Percentiles rank a stretch among this genome's conserved stretches.
phyloP scores from a whole-genome alignment of 2,888 invertebrate species.

The Ophion slaviceki region DNA sequence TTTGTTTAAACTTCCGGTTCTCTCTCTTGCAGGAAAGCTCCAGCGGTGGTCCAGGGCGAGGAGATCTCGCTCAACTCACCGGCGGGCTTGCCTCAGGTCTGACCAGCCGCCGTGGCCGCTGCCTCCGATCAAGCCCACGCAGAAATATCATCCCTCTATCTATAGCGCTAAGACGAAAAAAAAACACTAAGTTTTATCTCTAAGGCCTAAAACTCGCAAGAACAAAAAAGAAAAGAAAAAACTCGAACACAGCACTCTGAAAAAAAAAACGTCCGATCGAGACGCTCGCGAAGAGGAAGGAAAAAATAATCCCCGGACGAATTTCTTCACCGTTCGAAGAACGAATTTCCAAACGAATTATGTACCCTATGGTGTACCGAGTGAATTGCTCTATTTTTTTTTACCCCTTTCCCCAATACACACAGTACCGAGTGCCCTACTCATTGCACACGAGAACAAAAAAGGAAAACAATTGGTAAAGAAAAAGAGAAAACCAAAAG shows the following conservation, averaged over 20 bases:
- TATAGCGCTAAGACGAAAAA: conserved; percentile 46
- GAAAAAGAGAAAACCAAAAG: conserved; percentile 48
- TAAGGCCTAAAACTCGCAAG: conserved; percentile 58
- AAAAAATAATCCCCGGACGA: conserved; percentile 5
- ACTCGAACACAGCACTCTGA: conserved; percentile 7
- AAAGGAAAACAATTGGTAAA: conserved; percentile 27
- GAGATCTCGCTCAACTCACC: conserved; percentile 78
- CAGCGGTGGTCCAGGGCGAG: conserved; percentile 80
- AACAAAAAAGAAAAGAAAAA: conserved; percentile 10
- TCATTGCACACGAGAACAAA: neutral
- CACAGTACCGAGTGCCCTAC: conserved; percentile 8
- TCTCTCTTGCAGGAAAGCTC: conserved; percentile 81
- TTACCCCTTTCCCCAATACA: neutral
- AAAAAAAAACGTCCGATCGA: conserved; percentile 1
- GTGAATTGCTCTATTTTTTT: conserved; percentile 7
- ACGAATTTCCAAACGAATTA: conserved; percentile 12
- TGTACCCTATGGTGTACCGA: conserved; percentile 73
- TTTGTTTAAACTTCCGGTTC: neutral
- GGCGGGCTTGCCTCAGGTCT: conserved; percentile 77
- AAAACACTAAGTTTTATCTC: conserved; percentile 42
- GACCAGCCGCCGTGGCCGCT: conserved; percentile 62
- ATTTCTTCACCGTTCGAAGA: neutral
- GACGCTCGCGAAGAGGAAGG: neutral
- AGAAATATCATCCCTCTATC: conserved; percentile 12
- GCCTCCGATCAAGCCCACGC: neutral